These are phyloP conservation scores for Scaptomyza montana DNA, from an alignment of 1,140 invertebrate species.

Conservation along the genomic window DNA sequence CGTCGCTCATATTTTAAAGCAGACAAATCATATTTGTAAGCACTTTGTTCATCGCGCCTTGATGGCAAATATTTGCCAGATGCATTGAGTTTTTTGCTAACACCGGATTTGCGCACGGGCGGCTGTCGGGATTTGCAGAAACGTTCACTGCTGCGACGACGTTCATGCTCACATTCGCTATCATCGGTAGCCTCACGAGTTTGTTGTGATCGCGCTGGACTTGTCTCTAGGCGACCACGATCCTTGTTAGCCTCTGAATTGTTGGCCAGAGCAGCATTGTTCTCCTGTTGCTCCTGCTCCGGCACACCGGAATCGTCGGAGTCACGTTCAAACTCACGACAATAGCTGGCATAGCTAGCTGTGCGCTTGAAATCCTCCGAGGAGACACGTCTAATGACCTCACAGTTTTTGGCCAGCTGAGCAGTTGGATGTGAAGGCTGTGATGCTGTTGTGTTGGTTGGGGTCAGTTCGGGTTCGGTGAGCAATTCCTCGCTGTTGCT, in stretches of 20 bases:
- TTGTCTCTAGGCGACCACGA: constrained; percentile 72
- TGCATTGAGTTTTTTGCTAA: constrained; percentile 66
- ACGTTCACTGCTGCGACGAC: constrained; percentile 78
- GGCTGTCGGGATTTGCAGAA: constrained; percentile 82
- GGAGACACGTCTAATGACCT: constrained; percentile 76
- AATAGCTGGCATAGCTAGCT: constrained; percentile 68
- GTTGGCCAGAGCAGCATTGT: constrained; percentile 71
- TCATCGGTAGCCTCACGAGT: constrained; percentile 82
- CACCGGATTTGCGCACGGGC: constrained; percentile 75
- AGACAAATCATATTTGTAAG: constrained; percentile 81
- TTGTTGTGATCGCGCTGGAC: constrained; percentile 73
- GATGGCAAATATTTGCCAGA: constrained; percentile 70
- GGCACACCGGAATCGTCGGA: constrained; percentile 15
- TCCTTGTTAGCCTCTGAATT: constrained; percentile 52
- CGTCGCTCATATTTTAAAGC: constrained; percentile 77
- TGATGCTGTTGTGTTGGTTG: constrained; percentile 15
- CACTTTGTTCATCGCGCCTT: constrained; percentile 70
- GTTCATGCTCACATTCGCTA: constrained; percentile 84
- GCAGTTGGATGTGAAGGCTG: constrained; percentile 16
- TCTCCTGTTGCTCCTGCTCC: constrained; percentile 48
- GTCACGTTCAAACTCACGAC: constrained; percentile 72
- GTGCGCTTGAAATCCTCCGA: constrained; percentile 82
- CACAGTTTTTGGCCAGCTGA: constrained; percentile 27
- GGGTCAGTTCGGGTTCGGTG: constrained; percentile 42
- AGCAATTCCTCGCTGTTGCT: constrained; percentile 89